Base-by-base conservation (phyloP, 2,888 invertebrate genomes). In the Meghimatium bilineatum region DNA sequence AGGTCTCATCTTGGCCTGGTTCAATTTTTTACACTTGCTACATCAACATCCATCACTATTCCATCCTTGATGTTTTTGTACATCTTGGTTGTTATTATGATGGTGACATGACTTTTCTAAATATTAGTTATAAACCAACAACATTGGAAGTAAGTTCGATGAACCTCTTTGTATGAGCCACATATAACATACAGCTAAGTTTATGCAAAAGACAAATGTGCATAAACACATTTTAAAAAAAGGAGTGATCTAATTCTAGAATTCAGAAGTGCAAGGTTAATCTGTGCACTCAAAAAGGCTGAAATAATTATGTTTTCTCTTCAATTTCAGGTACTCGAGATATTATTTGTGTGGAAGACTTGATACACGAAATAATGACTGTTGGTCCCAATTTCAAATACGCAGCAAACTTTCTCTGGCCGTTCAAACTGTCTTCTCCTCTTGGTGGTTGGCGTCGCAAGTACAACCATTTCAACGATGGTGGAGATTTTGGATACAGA, bases 401-500 rank as follows among this genome's bases (percentile, higher is more conserved):
- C 90, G 99, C 97, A 85, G 97, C 97, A 93, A 99, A 99, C 95
- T 99, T 98, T 96, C 95, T 99, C 91, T 99, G 99, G 99, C 98
- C 98, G 87, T 99, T 99, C 96, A 99, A 99, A 87, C 95, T 99
- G 87, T 99, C 98, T 95, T 99, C 98, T 92, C 99, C 99, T 80
- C 98, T 97, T 89, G 99, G 99, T 86, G 99, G 99, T 91, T 99
- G 99, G 99, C 99, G 99, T 96, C 97, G 23, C 23, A 56, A 17
- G 23, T 56, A 98, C 89, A 99, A 98, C 94, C 99, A 99, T 94
- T 99, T 97, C 94, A 99, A 99, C 81, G 99, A 99, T 94, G 99
- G 99, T 93, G 99, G 99, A 92, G 99, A 99, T 95, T 99, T 98
- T 94, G 99, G 99, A 87, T 98, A 98, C 95, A 96, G 99, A 89